A percentile compares a stretch with the other conserved stretches of the same genome.
Evolutionary conservation across 2,113 vertebrate species (phyloP).

Genomic region (Macquaria ambigua): DNA sequence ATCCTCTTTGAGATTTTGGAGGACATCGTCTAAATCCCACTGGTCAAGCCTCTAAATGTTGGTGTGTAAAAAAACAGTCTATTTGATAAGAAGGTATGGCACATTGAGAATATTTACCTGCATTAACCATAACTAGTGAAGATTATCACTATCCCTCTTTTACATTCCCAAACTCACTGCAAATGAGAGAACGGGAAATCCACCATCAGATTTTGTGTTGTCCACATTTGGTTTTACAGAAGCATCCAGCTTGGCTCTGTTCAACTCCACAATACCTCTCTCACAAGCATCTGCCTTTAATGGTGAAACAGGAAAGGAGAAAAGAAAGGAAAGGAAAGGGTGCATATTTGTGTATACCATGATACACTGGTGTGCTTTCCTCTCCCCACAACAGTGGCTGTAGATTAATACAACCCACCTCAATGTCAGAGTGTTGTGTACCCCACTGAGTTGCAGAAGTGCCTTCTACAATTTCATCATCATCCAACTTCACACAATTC

Average conservation of each 20-base stretch:
- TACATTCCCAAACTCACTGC: constrained; percentile 41
- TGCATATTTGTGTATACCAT: background rate
- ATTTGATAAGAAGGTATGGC: background rate
- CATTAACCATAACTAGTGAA: background rate
- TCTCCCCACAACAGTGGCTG: background rate
- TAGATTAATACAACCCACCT: constrained; percentile 13
- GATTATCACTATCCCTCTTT: background rate
- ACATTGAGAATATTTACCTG: background rate
- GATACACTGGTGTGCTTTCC: background rate
- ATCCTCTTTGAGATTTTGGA: constrained; percentile 68
- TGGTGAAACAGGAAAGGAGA: background rate
- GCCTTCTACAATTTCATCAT: constrained; percentile 9
- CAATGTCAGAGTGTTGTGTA: background rate
- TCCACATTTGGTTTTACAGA: background rate
- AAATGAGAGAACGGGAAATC: constrained; percentile 49
- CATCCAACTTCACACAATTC: background rate
- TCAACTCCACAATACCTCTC: background rate
- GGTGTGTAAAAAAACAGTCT: constrained; percentile 43
- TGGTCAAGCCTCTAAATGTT: constrained; percentile 79
- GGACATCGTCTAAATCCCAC: constrained; percentile 78
- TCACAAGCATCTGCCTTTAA: background rate
- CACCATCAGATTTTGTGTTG: background rate
- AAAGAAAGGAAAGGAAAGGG: background rate
- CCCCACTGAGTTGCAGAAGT: background rate
- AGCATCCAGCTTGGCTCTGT: background rate